Conservation (phyloP, 1,140 invertebrate species). For the Elymnias hypermnestra region DNA sequence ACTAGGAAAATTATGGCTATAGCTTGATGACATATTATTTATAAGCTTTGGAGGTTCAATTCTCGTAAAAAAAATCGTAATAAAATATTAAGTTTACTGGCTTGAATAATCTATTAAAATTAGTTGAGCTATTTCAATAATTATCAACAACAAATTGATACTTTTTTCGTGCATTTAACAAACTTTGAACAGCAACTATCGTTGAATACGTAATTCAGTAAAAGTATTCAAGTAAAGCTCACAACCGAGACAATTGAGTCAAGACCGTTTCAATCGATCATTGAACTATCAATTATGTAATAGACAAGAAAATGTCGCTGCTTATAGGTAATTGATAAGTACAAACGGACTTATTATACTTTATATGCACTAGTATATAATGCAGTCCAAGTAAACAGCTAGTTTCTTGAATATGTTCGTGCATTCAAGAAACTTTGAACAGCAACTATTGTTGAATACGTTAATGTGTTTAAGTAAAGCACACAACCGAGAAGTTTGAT, state of each 20-base stretch:
- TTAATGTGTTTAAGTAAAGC: conserved; percentile 5
- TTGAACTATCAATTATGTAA: neutral
- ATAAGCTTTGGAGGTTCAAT: too few relatives aligned
- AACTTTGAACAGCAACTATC: conserved; percentile 22
- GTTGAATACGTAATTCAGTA: conserved; percentile 7
- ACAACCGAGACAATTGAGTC: conserved; percentile 12
- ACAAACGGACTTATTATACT: too few relatives aligned
- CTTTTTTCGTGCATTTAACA: conserved; percentile 22
- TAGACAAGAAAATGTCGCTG: too few relatives aligned
- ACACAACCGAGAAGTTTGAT: conserved; percentile 12
- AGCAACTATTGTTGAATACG: conserved; percentile 13
- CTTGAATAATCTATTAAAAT: too few relatives aligned
- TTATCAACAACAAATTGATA: too few relatives aligned
- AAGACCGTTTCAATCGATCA: conserved; percentile 2
- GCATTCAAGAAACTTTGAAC: conserved; percentile 24
- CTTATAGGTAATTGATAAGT: too few relatives aligned
- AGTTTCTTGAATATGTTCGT: conserved; percentile 24
- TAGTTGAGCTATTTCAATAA: too few relatives aligned
- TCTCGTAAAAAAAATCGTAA: too few relatives aligned
- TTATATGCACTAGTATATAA: conserved; percentile 18
- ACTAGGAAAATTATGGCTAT: too few relatives aligned
- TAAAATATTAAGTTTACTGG: too few relatives aligned
- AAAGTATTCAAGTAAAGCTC: conserved; percentile 7
- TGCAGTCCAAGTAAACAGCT: conserved; percentile 14
- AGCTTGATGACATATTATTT: too few relatives aligned